These are phyloP conservation scores for Desmodus rotundus DNA, from an alignment of 2,113 vertebrate genomes.

Conservation along the genomic window DNA sequence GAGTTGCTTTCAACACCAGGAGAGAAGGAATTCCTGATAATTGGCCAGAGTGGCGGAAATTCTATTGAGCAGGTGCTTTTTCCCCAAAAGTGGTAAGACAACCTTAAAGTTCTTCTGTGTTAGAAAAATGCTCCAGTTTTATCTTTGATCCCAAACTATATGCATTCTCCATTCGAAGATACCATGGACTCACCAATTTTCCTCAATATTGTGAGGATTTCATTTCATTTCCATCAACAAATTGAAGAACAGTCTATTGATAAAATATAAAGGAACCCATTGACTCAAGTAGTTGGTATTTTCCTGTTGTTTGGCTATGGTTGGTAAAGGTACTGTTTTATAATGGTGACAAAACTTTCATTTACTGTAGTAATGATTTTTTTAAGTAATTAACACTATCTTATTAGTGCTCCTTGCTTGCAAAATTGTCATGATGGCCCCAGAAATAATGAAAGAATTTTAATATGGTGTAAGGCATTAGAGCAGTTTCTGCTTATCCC, in stretches of 20 bases:
- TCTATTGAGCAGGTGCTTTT: not conserved
- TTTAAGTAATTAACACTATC: not conserved
- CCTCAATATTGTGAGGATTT: not conserved
- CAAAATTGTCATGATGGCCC: not conserved
- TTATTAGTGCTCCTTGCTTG: not conserved
- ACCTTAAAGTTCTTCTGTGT: not conserved
- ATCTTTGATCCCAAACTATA: not conserved
- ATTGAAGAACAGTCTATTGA: not conserved
- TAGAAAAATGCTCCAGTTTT: not conserved
- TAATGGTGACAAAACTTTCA: not conserved
- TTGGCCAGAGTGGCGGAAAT: not conserved
- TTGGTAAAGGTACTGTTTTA: not conserved
- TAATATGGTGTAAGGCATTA: not conserved
- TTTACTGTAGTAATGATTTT: not conserved
- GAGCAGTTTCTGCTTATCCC: not conserved
- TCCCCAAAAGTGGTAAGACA: not conserved
- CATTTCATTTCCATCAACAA: not conserved
- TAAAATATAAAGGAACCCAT: not conserved
- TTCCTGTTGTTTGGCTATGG: not conserved
- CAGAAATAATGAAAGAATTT: not conserved
- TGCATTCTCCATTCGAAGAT: not conserved
- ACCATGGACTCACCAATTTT: not conserved
- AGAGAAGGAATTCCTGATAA: slow-evolving; percentile 20
- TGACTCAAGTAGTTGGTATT: not conserved
- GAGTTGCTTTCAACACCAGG: not conserved